Conservation (phyloP, 1,140 invertebrate species). For the Ostrea denselamellosa region DNA sequence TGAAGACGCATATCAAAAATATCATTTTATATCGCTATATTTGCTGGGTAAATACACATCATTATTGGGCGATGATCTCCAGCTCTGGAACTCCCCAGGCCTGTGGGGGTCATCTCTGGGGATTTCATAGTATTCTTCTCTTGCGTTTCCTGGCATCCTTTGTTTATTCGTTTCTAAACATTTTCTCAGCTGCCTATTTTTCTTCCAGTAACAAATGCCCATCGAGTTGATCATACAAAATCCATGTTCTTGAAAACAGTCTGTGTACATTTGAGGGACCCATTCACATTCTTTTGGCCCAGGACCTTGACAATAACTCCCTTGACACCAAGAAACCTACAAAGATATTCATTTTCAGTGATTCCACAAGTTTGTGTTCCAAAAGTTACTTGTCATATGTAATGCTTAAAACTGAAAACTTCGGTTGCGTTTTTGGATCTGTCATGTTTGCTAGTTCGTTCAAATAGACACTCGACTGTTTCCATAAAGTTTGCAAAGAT, state of each 20-base stretch:
- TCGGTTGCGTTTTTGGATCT: no score
- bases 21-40: background rate
- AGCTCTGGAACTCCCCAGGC: slow-evolving; percentile 12
- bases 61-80: background rate
- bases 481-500: no score
- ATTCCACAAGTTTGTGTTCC: no score
- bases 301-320: slow-evolving; percentile 36
- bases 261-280: slow-evolving; percentile 40
- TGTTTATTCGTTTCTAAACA: slow-evolving; percentile 51
- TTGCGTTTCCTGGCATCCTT: background rate
- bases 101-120: slow-evolving; percentile 14
- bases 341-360: background rate
- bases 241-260: slow-evolving; percentile 49
- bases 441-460: no score
- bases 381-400: no score
- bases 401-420: no score
- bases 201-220: slow-evolving; percentile 50
- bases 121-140: background rate
- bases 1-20: background rate
- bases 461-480: no score
- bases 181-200: slow-evolving; percentile 51
- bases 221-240: slow-evolving; percentile 41
- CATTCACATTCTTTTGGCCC: slow-evolving; percentile 42
- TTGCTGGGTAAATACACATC: background rate
- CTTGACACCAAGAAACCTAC: slow-evolving; percentile 45